Percentiles rank a stretch among this genome's conserved stretches.
Evolutionary conservation across 2,888 invertebrate species (phyloP).

Genomic region (Dolichopus griseipennis): DNA sequence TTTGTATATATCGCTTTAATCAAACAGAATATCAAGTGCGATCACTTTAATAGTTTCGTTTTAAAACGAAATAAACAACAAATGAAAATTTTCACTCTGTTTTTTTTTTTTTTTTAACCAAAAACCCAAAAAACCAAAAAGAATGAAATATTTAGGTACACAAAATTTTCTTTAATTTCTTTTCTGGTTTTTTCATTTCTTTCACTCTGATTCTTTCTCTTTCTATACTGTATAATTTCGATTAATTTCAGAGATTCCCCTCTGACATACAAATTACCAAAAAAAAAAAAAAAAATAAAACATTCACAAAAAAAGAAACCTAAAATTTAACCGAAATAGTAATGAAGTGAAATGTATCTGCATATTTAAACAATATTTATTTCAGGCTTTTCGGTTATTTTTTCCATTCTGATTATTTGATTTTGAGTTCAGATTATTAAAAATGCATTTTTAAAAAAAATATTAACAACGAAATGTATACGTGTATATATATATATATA

Average conservation of each 20-base stretch:
- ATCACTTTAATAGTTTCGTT: background rate
- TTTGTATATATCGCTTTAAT: too few relatives aligned
- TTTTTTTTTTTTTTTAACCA: background rate
- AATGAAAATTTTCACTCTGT: too few relatives aligned
- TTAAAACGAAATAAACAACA: too few relatives aligned
- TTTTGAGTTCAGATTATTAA: constrained; percentile 3
- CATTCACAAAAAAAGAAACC: too few relatives aligned
- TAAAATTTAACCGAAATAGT: background rate
- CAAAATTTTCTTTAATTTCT: background rate
- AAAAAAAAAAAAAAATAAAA: too few relatives aligned
- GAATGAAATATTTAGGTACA: too few relatives aligned
- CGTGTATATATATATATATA: too few relatives aligned
- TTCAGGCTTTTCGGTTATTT: background rate
- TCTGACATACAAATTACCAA: background rate
- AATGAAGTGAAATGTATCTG: background rate
- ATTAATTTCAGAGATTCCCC: too few relatives aligned
- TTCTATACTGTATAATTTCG: too few relatives aligned
- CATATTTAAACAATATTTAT: background rate
- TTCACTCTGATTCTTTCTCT: too few relatives aligned
- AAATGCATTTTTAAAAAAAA: background rate
- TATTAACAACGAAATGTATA: background rate
- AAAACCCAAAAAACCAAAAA: too few relatives aligned
- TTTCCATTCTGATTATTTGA: background rate
- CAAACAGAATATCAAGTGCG: constrained; percentile 2
- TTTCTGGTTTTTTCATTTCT: background rate